These are phyloP conservation scores for Lumbricus terrestris DNA, from an alignment of 2,888 invertebrate species.

Conservation along the genomic window DNA sequence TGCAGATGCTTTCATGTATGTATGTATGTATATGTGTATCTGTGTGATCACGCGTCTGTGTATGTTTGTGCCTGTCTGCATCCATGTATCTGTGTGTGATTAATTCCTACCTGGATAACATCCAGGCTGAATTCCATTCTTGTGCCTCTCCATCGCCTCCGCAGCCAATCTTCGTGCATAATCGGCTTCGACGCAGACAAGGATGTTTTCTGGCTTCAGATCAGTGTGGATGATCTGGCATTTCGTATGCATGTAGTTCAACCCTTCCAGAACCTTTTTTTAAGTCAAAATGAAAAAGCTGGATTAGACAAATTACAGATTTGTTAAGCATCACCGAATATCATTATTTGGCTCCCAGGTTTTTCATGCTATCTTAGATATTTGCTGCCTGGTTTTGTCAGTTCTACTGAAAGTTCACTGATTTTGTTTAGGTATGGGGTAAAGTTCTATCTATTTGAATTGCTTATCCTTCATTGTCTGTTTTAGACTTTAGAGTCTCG, in stretches of 20 bases:
- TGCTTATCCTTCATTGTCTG: neutral
- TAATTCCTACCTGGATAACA: neutral
- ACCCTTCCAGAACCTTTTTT: slow-evolving; percentile 27
- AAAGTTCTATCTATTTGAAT: neutral
- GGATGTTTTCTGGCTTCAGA: slow-evolving; percentile 30
- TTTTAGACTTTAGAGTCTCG: neutral
- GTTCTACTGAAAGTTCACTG: neutral
- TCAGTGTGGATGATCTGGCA: slow-evolving; percentile 34
- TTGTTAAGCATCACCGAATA: neutral
- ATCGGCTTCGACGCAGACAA: slow-evolving; percentile 18
- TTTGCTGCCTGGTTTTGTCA: neutral
- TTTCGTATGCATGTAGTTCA: slow-evolving; percentile 28
- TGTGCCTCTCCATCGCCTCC: neutral
- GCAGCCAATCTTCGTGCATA: slow-evolving; percentile 15
- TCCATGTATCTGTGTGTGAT: neutral
- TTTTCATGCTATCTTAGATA: neutral
- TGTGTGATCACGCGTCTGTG: neutral
- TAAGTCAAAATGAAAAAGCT: neutral
- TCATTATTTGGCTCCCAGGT: neutral
- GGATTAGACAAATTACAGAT: neutral
- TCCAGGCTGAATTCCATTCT: neutral
- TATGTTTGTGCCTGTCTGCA: neutral
- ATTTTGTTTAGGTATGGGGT: neutral
- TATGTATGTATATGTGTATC: neutral
- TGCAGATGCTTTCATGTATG: no score